phyloP scores from a whole-genome alignment of 2,797 vertebrate species.

The Pangasius mekongensis region DNA sequence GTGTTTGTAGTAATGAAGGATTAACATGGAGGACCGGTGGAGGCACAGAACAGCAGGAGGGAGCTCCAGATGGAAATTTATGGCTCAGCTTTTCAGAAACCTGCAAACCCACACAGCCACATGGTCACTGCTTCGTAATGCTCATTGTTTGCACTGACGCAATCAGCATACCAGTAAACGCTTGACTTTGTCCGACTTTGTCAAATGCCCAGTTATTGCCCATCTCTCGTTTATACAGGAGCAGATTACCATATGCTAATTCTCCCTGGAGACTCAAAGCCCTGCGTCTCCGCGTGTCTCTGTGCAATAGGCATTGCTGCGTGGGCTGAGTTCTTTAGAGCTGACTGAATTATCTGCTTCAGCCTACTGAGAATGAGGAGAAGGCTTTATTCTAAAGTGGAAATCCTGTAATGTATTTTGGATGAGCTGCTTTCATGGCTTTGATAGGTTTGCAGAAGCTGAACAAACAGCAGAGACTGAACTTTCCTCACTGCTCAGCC shows the following conservation, averaged over 20 bases:
- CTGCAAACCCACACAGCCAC: constrained; percentile 18
- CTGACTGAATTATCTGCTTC: constrained; percentile 22
- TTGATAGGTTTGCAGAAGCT: constrained; percentile 27
- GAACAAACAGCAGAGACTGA: constrained; percentile 22
- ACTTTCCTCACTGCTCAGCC: not conserved
- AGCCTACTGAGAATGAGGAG: constrained; percentile 18
- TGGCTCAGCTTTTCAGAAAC: constrained; percentile 34
- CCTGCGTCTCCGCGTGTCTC: constrained; percentile 18
- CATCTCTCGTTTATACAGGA: not conserved
- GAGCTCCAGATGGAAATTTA: constrained; percentile 47
- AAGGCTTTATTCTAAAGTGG: constrained; percentile 45
- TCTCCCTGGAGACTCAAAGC: constrained; percentile 19
- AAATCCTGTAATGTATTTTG: constrained; percentile 53
- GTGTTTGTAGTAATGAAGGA: constrained; percentile 18
- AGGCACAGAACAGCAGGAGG: constrained; percentile 26
- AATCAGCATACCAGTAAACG: constrained; percentile 8
- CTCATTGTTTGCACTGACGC: not conserved
- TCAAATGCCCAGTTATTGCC: constrained; percentile 31
- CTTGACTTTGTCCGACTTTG: constrained; percentile 41
- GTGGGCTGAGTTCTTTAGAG: constrained; percentile 14
- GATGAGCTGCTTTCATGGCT: constrained; percentile 43
- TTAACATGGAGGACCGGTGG: constrained; percentile 29
- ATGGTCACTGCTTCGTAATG: not conserved
- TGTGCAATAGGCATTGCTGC: constrained; percentile 27
- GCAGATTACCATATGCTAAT: constrained; percentile 44